Evolutionary conservation across 2,113 vertebrate genomes (phyloP).

Genomic region (Blennius ocellaris): DNA sequence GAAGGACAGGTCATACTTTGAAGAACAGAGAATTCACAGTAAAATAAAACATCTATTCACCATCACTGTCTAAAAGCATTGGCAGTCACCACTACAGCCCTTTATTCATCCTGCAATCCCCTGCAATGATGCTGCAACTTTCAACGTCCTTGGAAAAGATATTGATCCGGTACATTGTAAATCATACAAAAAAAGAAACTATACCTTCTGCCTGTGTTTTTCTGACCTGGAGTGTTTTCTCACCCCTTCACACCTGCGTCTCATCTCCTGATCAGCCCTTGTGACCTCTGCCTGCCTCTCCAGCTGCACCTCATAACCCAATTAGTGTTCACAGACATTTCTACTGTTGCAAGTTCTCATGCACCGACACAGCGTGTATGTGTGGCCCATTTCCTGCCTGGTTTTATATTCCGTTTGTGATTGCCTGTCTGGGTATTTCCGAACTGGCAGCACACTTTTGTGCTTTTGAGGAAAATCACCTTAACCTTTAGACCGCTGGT

Average conservation of each 20-base stretch:
- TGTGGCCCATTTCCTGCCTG: neutral
- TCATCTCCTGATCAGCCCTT: conserved; percentile 7
- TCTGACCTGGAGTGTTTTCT: conserved; percentile 6
- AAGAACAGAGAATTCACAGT: conserved; percentile 13
- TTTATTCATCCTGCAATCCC: neutral
- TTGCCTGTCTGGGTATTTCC: neutral
- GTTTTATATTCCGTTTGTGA: neutral
- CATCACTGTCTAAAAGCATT: neutral
- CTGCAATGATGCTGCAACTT: neutral
- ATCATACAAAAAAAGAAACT: conserved; percentile 16
- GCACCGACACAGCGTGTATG: neutral
- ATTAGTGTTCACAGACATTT: conserved; percentile 12
- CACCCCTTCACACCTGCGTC: conserved; percentile 23
- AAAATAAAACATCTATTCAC: conserved; percentile 23
- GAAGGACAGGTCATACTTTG: conserved; percentile 1
- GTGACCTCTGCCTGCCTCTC: conserved; percentile 21
- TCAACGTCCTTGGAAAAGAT: conserved; percentile 19
- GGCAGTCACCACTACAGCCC: neutral
- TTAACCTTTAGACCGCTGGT: neutral
- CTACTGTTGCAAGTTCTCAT: neutral
- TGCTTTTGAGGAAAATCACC: neutral
- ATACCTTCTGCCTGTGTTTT: conserved; percentile 15
- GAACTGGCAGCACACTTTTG: neutral
- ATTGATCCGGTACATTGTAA: conserved; percentile 32
- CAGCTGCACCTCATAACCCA: conserved; percentile 25